Evolutionary conservation across 2,888 invertebrate species (phyloP), one percentile per base, ranked within the genome.

Genomic region (Pseudolycoriella hygida): DNA sequence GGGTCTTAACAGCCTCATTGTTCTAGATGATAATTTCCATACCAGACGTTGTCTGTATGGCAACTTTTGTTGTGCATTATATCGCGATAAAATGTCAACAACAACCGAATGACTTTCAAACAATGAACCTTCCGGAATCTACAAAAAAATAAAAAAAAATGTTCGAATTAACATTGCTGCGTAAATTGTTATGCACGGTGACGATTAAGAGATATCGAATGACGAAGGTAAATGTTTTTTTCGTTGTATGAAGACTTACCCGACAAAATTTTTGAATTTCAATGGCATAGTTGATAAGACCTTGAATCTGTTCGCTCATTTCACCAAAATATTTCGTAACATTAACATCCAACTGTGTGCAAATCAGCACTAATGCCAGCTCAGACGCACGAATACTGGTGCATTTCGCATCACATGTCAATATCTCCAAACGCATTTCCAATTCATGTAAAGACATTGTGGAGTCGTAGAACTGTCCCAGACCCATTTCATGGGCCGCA

Each of bases 301-400:
- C 71, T 55, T 77, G 71, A 40, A 78, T 64, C 55, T 74, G 65
- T 47, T 64, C 71, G 39, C 70, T 63, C 1, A 72, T 47, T 40
- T 19, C 8, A 11, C 46, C 46, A 31, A 59, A 58, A 58, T 66
- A 60, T 59, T 64, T 2, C 59, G 59, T 56, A 61, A 69, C 64
- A 44, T 62, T 61, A 50, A 67, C 61, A 58, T 77, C 80, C 50
- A 86, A 68, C 57, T 84, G 81, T 51, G 74, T 67, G 58, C 78
- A 78, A 50, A 90, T 69, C 50, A 89, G 67, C 44, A 84, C 81
- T 42, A 90, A 68, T 11, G 87, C 86, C 50, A 88, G 67, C 49
- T 81, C 80, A 41, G 81, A 77, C 48, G 83, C 76, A 38, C 81
- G 70, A 46, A 78, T 76, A 61, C 76, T 80, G 32, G 78, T 78